Evolutionary conservation across 2,797 vertebrate genomes (phyloP).

Genomic region (Megalops cyprinoides): DNA sequence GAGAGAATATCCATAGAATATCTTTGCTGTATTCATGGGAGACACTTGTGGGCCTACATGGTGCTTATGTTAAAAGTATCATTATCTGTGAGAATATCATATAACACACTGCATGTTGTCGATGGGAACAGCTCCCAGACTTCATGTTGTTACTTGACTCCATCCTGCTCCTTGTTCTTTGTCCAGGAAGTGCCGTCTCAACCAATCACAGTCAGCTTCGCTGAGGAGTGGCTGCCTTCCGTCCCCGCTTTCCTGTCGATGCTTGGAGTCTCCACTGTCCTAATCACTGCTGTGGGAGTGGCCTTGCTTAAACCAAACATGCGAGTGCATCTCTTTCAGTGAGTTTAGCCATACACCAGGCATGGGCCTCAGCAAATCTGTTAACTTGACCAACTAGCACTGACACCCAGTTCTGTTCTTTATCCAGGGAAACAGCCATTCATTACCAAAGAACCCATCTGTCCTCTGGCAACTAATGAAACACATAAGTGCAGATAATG

Average conservation of each 20-base stretch:
- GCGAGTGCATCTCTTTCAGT: conserved; percentile 20
- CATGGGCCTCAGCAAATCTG: background rate
- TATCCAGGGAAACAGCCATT: background rate
- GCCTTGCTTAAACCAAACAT: conserved; percentile 20
- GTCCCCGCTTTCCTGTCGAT: conserved; percentile 34
- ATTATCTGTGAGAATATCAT: too few species aligned
- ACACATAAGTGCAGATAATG: background rate
- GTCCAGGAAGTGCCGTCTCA: conserved; percentile 36
- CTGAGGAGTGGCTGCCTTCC: conserved; percentile 36
- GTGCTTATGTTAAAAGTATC: too few species aligned
- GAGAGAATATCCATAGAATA: too few species aligned
- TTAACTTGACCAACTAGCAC: background rate
- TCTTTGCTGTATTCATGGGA: too few species aligned
- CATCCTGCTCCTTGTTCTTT: background rate
- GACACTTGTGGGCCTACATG: too few species aligned
- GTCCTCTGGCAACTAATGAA: background rate
- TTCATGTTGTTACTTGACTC: background rate
- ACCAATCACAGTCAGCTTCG: conserved; percentile 20
- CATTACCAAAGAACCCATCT: background rate
- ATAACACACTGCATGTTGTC: too few species aligned
- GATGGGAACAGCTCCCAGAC: too few species aligned
- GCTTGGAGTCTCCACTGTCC: conserved; percentile 15
- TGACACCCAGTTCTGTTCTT: background rate
- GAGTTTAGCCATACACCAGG: background rate
- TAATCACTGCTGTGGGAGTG: conserved; percentile 21